Evolutionary conservation across 2,888 invertebrate genomes (phyloP), one percentile per base, ranked within the genome.

Genomic region (Micoletzkya japonica): DNA sequence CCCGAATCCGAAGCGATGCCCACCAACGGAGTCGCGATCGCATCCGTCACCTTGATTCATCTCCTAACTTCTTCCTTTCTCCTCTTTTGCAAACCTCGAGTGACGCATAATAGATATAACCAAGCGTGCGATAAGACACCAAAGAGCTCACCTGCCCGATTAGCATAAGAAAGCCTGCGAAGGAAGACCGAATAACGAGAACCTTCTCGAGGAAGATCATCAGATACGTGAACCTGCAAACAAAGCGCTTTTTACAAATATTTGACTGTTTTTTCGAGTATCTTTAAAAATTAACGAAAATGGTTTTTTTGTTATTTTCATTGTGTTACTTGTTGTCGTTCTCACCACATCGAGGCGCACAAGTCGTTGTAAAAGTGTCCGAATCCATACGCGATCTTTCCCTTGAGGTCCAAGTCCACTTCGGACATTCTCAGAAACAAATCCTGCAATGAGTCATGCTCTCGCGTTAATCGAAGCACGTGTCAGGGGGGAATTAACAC

Each of bases 331-430:
- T n/a, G n/a, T n/a, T 24, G 6, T 30, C 3, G 17, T 2, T 7
- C 63, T 64, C 0, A 66, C 68, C 95, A 95, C 89, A 95, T 91
- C 72, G 93, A 92, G 26, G 94, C 93, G 87, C 93, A 93, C 54
- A 95, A 89, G 87, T 95, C 95, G 87, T 95, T 95, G 79, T 93
- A 89, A 63, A 94, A 90, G 87, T 95, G 94, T 0, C 95, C 94
- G 64, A 93, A 89, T 52, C 90, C 90, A 86, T 85, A 88, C 2
- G 72, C 73, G 20, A 78, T 37, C 52, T 80, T 72, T 30, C 49
- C 63, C 0, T 30, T 26, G 4, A 49, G 24, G 14, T 10, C 4
- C 4, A 58, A 57, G 34, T 68, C 68, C 24, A 39, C 28, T 28
- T 66, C 64, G 30, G 37, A 26, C 20, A 37, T 2, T 1, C 54